phyloP scores from a whole-genome alignment of 1,140 invertebrate genomes.

The Drosophila prosaltans region DNA sequence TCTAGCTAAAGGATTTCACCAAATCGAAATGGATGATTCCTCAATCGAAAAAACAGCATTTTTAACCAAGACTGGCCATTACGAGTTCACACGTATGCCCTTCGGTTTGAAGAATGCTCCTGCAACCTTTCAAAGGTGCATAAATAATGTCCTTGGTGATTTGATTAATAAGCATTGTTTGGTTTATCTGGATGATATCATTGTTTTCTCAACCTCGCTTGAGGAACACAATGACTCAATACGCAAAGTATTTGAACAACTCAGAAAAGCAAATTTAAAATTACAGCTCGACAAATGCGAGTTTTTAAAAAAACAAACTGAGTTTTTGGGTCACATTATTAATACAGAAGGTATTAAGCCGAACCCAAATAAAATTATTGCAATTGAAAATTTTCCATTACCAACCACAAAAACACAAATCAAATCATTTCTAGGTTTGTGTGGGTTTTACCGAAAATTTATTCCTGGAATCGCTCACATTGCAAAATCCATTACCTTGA shows the following conservation, averaged over 20 bases:
- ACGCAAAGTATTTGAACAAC: constrained; percentile 2
- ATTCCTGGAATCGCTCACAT: not conserved
- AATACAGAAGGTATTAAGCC: not conserved
- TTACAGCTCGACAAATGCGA: not conserved
- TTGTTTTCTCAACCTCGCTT: constrained; percentile 2
- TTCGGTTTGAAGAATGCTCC: too few relatives aligned
- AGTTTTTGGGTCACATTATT: not conserved
- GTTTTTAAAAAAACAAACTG: not conserved
- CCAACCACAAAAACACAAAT: not conserved
- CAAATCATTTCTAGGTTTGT: not conserved
- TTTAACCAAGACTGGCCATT: too few relatives aligned
- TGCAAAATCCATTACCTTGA: too few relatives aligned
- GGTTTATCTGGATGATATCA: not conserved
- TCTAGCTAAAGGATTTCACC: too few relatives aligned
- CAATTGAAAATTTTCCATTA: not conserved
- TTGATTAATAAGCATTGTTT: not conserved
- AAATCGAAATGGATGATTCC: too few relatives aligned
- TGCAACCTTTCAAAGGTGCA: not conserved
- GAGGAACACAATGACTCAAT: not conserved
- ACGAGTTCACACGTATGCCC: too few relatives aligned
- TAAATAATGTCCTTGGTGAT: constrained; percentile 5
- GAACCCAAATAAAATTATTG: not conserved
- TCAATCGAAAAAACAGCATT: too few relatives aligned
- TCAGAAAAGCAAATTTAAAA: constrained; percentile 1
- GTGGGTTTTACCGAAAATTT: not conserved